Evolutionary conservation across 92 coral and sea anemone genomes (phyloP).

Genomic region (Isaurus tuberculatus): DNA sequence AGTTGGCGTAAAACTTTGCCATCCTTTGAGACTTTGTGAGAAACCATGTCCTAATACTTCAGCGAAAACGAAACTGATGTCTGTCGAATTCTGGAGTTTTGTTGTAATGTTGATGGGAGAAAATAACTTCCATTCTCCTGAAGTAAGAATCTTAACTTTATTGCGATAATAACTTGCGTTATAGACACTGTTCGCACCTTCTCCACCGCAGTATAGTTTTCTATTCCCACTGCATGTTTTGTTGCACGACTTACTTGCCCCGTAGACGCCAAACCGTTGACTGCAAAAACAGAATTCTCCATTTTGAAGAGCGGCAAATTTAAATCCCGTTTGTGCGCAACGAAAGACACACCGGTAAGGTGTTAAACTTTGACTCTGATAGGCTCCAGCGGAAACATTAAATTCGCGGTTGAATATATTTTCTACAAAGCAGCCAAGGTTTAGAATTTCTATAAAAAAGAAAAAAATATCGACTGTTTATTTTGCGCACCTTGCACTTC

Average conservation of each 20-base stretch:
- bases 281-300: conserved; percentile 85
- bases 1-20: conserved; percentile 55
- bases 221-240: conserved; percentile 75
- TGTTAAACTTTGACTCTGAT: conserved; percentile 50
- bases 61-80: conserved; percentile 35
- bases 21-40: conserved; percentile 35
- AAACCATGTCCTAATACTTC: conserved; percentile 64
- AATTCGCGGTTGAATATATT: conserved; percentile 61
- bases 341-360: conserved; percentile 70
- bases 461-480: background rate
- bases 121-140: conserved; percentile 52
- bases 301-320: conserved; percentile 81
- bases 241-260: conserved; percentile 52
- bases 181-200: conserved; percentile 67
- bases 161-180: conserved; percentile 68
- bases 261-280: conserved; percentile 54
- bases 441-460: conserved; percentile 66
- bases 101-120: conserved; percentile 51
- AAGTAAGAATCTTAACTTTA: conserved; percentile 43
- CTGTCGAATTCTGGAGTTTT: conserved; percentile 55
- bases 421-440: conserved; percentile 82
- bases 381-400: conserved; percentile 78
- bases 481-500: background rate
- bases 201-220: conserved; percentile 74
- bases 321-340: conserved; percentile 66